Evolutionary conservation across 1,140 invertebrate species (phyloP).

Genomic region (Anastrepha obliqua): DNA sequence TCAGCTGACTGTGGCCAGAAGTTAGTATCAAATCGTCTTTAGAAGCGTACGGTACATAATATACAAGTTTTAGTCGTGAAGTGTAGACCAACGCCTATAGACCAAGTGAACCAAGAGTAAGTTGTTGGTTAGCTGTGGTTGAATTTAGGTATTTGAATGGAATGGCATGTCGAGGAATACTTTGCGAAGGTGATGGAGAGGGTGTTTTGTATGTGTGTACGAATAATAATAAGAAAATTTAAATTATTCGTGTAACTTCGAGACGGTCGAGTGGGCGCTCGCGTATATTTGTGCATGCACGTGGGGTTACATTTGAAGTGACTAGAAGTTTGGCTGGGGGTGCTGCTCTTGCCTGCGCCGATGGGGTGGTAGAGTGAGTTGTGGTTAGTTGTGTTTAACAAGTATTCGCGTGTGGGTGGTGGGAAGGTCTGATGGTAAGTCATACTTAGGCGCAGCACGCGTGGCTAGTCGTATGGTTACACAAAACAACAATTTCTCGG

Average conservation of each 20-base stretch:
- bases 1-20: slow-evolving; percentile 50
- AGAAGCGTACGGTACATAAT: slow-evolving; percentile 44
- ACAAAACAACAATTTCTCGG: not conserved
- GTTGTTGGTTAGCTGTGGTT: slow-evolving; percentile 20
- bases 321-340: not conserved
- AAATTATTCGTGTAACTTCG: slow-evolving; percentile 47
- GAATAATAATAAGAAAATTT: slow-evolving; percentile 30
- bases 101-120: slow-evolving; percentile 42
- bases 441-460: not conserved
- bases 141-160: slow-evolving; percentile 33
- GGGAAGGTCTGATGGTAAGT: not conserved
- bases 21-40: slow-evolving; percentile 50
- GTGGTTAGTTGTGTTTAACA: not conserved
- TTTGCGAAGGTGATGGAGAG: not conserved
- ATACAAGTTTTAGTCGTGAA: not conserved
- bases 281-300: not conserved
- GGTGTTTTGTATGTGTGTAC: not conserved
- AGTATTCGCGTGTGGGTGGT: not conserved
- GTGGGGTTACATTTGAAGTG: slow-evolving; percentile 18
- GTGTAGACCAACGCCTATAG: slow-evolving; percentile 8
- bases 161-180: slow-evolving; percentile 3
- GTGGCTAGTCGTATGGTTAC: not conserved
- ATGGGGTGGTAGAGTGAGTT: not conserved
- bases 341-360: not conserved
- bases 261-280: slow-evolving; percentile 39